Percentiles rank a stretch among this genome's conserved stretches.
Conservation (phyloP, 1,140 invertebrate genomes). For the Halyomorpha halys region DNA sequence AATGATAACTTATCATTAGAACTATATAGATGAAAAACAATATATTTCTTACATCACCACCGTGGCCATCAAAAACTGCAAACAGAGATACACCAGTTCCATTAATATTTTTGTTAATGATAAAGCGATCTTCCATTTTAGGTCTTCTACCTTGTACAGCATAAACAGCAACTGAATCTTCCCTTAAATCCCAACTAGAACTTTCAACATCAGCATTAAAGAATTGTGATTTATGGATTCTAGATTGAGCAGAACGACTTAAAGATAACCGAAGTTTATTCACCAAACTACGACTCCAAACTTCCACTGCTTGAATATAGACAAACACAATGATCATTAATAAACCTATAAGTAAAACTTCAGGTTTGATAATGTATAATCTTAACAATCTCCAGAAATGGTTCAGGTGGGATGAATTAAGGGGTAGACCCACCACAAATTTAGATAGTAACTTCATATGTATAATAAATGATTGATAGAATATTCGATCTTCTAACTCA, state of each 20-base stretch:
- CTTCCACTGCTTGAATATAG: constrained; percentile 66
- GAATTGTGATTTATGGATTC: constrained; percentile 38
- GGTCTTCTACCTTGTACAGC: constrained; percentile 78
- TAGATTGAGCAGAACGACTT: constrained; percentile 44
- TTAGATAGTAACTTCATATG: constrained; percentile 72
- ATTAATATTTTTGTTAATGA: constrained; percentile 64
- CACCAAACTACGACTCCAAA: constrained; percentile 63
- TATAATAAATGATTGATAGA: constrained; percentile 71
- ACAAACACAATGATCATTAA: constrained; percentile 55
- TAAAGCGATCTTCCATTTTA: constrained; percentile 88
- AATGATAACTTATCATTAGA: too few relatives aligned
- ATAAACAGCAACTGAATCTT: constrained; percentile 66
- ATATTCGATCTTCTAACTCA: constrained; percentile 73
- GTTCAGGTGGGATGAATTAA: constrained; percentile 43
- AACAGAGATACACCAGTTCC: constrained; percentile 69
- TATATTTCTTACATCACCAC: constrained; percentile 58
- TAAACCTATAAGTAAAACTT: constrained; percentile 54
- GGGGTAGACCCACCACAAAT: constrained; percentile 57
- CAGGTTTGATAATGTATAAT: constrained; percentile 62
- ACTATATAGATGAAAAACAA: too few relatives aligned
- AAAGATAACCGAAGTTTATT: constrained; percentile 59
- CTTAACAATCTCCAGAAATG: constrained; percentile 64
- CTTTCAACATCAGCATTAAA: constrained; percentile 39
- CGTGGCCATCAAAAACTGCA: constrained; percentile 91
- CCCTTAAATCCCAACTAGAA: constrained; percentile 63